Percentiles rank a stretch among this genome's conserved stretches.
Evolutionary conservation across 2,888 invertebrate species (phyloP).

Genomic region (Panzeria rudis): DNA sequence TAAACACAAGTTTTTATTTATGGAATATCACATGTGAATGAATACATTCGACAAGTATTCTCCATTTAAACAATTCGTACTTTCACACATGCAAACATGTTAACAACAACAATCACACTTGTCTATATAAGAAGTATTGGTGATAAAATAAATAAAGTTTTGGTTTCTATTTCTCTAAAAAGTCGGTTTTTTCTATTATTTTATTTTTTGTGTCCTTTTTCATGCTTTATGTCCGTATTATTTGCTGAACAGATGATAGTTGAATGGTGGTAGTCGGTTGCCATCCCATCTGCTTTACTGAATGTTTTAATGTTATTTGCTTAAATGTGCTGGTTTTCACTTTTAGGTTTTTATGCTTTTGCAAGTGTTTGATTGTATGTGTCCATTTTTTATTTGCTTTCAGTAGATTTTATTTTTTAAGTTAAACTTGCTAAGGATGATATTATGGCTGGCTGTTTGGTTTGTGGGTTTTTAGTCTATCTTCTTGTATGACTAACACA

Average conservation of each 20-base stretch:
- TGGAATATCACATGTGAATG: conserved; percentile 32
- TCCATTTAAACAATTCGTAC: conserved; percentile 28
- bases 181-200: conserved; percentile 11
- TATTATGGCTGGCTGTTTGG: conserved; percentile 29
- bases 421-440: conserved; percentile 40
- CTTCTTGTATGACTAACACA: conserved; percentile 47
- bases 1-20: conserved; percentile 33
- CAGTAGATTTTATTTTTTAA: conserved; percentile 56
- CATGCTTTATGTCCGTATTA: conserved; percentile 65
- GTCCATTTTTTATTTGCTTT: conserved; percentile 56
- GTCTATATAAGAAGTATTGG: neutral
- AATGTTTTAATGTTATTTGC: conserved; percentile 29
- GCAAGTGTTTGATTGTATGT: conserved; percentile 14
- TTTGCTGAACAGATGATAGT: conserved; percentile 65
- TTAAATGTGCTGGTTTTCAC: conserved; percentile 50
- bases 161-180: conserved; percentile 8
- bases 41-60: conserved; percentile 52
- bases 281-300: neutral
- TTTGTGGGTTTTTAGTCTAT: conserved; percentile 49
- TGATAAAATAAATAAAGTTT: conserved; percentile 17
- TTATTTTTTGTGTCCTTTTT: conserved; percentile 31
- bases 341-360: conserved; percentile 43
- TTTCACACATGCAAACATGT: neutral
- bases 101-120: conserved; percentile 11
- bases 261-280: conserved; percentile 35